Evolutionary conservation across 2,888 invertebrate species (phyloP).

Genomic region (Muschampia plurimacula): DNA sequence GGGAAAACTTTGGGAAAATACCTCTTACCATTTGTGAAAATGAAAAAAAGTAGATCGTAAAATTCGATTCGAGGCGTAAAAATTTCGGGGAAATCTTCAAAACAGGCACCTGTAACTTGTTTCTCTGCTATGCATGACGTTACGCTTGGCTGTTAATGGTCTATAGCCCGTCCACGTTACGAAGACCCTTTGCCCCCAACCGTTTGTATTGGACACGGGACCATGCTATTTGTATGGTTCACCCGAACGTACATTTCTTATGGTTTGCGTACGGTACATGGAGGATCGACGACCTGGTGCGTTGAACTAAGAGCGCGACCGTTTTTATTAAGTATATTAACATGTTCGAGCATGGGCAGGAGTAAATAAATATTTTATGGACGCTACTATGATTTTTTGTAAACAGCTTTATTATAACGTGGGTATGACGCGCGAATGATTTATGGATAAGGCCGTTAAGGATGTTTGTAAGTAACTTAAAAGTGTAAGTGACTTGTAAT

Average conservation of each 20-base stretch:
- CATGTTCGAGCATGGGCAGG: constrained; percentile 49
- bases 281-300: constrained; percentile 79
- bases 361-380: constrained; percentile 32
- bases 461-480: background rate
- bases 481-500: background rate
- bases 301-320: constrained; percentile 76
- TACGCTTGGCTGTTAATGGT: constrained; percentile 65
- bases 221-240: constrained; percentile 68
- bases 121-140: constrained; percentile 76
- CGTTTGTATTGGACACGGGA: constrained; percentile 57
- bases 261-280: constrained; percentile 77
- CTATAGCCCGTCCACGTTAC: constrained; percentile 59
- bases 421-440: constrained; percentile 7
- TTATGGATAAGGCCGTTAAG: background rate
- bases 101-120: constrained; percentile 76
- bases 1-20: no score
- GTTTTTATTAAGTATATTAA: constrained; percentile 63
- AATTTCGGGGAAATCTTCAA: constrained; percentile 61
- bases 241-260: constrained; percentile 74
- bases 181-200: constrained; percentile 62
- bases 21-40: no score
- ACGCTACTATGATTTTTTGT: constrained; percentile 7
- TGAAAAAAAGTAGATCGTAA: no score
- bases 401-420: background rate
- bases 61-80: background rate